Percentiles rank a stretch among this genome's conserved stretches.
Conservation (phyloP, 2,797 vertebrate species). For the Hydrolagus colliei region DNA sequence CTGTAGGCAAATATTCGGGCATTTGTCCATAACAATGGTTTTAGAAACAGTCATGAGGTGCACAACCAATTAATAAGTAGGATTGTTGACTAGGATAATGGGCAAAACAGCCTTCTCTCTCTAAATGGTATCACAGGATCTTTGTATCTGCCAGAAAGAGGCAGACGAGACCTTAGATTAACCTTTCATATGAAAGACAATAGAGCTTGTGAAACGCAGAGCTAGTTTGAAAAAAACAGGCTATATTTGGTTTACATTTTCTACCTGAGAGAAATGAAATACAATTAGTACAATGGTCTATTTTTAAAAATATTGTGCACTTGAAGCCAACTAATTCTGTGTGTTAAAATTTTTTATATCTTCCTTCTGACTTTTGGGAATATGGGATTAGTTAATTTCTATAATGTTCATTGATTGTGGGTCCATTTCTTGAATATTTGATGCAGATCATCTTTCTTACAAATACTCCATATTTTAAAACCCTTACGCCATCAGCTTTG, state of each 20-base stretch:
- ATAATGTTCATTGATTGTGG: neutral
- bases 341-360: neutral
- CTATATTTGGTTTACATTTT: neutral
- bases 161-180: no score
- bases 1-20: no score
- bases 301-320: neutral
- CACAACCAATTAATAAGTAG: no score
- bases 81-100: no score
- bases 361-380: neutral
- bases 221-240: neutral
- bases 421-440: neutral
- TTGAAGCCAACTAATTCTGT: neutral
- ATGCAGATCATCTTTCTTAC: neutral
- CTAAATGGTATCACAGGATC: no score
- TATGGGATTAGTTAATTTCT: neutral
- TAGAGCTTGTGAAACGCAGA: neutral
- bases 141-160: no score
- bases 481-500: neutral
- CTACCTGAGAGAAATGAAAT: neutral
- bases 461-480: neutral
- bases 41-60: no score
- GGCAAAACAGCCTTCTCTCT: no score
- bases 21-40: no score
- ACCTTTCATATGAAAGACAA: neutral
- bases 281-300: neutral